Evolutionary conservation across 2,113 vertebrate species (phyloP), one percentile per base, ranked within the genome.

Genomic region (Tragelaphus strepsiceros): DNA sequence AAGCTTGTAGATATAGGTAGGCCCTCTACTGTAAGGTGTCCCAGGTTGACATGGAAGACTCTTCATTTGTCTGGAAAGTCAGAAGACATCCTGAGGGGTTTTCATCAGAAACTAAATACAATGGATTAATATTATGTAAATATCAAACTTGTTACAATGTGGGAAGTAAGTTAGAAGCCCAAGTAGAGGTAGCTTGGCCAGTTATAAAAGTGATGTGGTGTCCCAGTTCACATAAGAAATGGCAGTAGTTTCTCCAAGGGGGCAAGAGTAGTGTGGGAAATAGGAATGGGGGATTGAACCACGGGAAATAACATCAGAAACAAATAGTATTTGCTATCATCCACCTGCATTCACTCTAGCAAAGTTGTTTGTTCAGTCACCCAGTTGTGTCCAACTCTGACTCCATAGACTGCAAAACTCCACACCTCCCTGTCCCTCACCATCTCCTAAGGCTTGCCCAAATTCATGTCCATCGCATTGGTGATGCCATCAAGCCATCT

Each of bases 191-290:
- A 51, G 10, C 5, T 22, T 26, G 30, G 13, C 7, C 32, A 51
- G 7, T 32, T 90, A 77, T 32, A 83, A 83, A 89, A 54, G 3
- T 46, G 46, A 10, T 12, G 24, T 7, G 54, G 16, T 17, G 24
- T 6, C 6, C 21, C 53, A 49, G 6, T 64, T 54, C 54, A 39
- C 51, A 3, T 35, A 4, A 14, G 35, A 81, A 94, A 62, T 5
- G 12, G 7, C 19, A 87, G 5, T 39, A 5, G 43, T 43, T 94
- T 61, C 39, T 35, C 35, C 30, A 84, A 11, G 9, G 11, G 82
- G 2, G 5, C 2, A 39, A 61, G 24, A 39, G 46, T 17, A 2
- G 11, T 71, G 4, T 1, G 9, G 17, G 10, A 1, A 16, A 5
- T 28, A 28, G 19, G 6, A 82, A 84, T 17, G 9, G 22, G 30